Base-by-base conservation (phyloP, 2,888 invertebrate species). In the Ceramica pisi region DNA sequence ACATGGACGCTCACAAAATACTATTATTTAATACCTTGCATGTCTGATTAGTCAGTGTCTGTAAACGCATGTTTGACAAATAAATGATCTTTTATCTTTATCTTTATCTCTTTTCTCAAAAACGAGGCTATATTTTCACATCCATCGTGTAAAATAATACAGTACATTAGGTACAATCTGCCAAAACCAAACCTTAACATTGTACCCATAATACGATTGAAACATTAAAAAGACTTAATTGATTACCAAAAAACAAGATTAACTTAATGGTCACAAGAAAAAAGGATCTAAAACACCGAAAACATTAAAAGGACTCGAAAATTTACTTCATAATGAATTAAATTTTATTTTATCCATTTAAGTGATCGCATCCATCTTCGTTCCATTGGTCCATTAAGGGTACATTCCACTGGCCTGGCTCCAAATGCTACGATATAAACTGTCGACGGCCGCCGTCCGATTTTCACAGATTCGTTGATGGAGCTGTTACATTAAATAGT, bases 351-450 rank as follows among this genome's bases (percentile, higher is more conserved):
- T 77, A 80, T 77, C 84, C 70, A 65, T 77, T 73, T 74, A 84
- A 84, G 84, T 80, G 86, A 80, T 70, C 77, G 46, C 82, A 84
- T 84, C 82, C 66, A 82, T 84, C 84, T 86, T 84, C 77, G 79
- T 84, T 73, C 61, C 83, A 66, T 79, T 83, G 77, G 75, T 84
- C 87, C 89, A 88, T 91, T 91, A 89, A 82, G 83, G 86, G 75
- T 85, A 90, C 90, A 90, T 71, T 82, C 85, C 84, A 87, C 89
- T 92, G 92, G 92, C 90, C 71, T 68, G 73, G 57, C 71, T 89
- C 92, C 92, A 92, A 92, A 90, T 87, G 84, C 80, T 77, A 59
- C 71, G 75, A 74, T 77, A 75, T 75, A 81, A 71, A 85, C 74
- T 74, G 67, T 70, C 61, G 60, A 62, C 71, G 64, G 59, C 61